A percentile compares a stretch with the other conserved stretches of the same genome.
Conservation (phyloP, 1,140 invertebrate species). For the Diploscapter pachys region DNA sequence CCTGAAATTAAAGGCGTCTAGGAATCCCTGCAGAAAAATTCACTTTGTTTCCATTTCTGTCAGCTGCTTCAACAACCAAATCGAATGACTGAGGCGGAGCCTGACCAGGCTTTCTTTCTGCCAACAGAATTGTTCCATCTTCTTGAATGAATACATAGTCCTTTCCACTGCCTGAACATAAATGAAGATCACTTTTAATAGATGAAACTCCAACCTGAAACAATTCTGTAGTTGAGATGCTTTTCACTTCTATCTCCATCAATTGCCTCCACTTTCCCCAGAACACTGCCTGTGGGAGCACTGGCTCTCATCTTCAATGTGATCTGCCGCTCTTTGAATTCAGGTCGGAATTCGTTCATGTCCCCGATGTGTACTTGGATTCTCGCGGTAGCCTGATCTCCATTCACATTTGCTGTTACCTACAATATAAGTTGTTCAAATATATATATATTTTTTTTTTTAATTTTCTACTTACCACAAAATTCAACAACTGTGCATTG, state of each 20-base stretch:
- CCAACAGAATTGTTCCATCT: constrained; percentile 20
- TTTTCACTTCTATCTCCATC: constrained; percentile 39
- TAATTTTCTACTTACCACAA: no score
- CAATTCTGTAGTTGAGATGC: constrained; percentile 18
- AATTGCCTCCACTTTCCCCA: constrained; percentile 38
- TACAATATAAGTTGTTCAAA: no score
- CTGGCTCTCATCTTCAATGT: constrained; percentile 29
- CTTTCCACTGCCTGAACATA: constrained; percentile 14
- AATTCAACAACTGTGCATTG: constrained; percentile 15
- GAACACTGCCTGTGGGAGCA: constrained; percentile 18
- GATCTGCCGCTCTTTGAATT: constrained; percentile 15
- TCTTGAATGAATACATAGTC: constrained; percentile 27
- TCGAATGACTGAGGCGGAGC: constrained; percentile 4
- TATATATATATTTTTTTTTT: no score
- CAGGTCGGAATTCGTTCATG: constrained; percentile 45
- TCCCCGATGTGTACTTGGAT: constrained; percentile 44
- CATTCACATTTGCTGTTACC: background rate
- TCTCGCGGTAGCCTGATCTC: constrained; percentile 24
- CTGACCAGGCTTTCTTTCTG: constrained; percentile 13
- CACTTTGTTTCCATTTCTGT: constrained; percentile 24
- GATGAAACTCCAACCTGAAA: background rate
- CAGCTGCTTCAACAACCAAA: constrained; percentile 16
- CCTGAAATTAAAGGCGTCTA: background rate
- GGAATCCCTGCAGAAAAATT: background rate
- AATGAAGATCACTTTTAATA: background rate